phyloP scores from a whole-genome alignment of 2,113 vertebrate species.

The Perognathus longimembris region DNA sequence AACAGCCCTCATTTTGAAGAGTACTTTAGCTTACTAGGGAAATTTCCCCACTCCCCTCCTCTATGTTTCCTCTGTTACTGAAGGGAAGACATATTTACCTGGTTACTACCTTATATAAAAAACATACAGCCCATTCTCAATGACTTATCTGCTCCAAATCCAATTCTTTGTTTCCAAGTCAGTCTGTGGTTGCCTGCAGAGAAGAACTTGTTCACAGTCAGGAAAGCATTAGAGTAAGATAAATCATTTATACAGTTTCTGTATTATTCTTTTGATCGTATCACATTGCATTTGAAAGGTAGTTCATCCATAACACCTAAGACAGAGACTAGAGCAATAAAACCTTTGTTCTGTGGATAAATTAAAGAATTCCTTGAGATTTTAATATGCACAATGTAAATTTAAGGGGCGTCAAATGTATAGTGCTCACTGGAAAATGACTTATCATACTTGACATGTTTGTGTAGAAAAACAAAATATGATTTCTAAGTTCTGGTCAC shows the following conservation, averaged over 20 bases:
- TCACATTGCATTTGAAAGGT: neutral
- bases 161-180: neutral
- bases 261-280: neutral
- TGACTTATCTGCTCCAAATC: neutral
- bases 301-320: neutral
- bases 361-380: neutral
- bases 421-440: neutral
- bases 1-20: neutral
- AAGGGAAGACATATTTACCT: neutral
- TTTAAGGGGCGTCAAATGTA: neutral
- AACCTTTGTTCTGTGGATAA: neutral
- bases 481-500: neutral
- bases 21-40: neutral
- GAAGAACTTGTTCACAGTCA: neutral
- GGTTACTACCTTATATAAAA: neutral
- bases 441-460: neutral
- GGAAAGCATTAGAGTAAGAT: neutral
- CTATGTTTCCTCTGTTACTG: neutral
- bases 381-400: neutral
- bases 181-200: neutral
- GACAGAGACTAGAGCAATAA: neutral
- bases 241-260: neutral
- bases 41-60: fast-evolving
- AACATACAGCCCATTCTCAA: neutral
- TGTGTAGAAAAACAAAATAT: neutral